Conservation (phyloP, 2,113 vertebrate genomes). For the Motacilla alba region DNA sequence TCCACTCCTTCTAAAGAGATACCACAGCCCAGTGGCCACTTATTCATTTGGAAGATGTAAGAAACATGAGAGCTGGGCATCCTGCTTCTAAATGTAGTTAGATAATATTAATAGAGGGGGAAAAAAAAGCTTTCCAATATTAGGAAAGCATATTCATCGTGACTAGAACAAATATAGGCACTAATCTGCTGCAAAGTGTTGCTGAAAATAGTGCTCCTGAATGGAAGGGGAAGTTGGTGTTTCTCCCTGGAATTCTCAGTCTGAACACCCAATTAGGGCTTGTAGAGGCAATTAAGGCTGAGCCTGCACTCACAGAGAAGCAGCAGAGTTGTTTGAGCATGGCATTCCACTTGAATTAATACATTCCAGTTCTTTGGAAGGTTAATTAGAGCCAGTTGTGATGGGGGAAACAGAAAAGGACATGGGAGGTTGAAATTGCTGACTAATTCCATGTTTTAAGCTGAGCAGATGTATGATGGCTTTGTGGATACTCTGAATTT, state of each 20-base stretch:
- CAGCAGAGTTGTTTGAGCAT: neutral
- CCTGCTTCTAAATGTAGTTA: neutral
- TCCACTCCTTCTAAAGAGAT: neutral
- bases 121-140: neutral
- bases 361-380: neutral
- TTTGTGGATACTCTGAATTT: neutral
- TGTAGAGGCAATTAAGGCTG: neutral
- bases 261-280: neutral
- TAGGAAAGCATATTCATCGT: neutral
- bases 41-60: neutral
- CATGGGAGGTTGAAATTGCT: neutral
- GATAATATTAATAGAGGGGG: neutral
- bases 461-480: neutral
- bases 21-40: rapidly evolving
- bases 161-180: neutral
- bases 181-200: neutral
- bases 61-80: neutral
- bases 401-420: neutral
- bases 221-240: neutral
- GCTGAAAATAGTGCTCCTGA: neutral
- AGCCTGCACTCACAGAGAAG: neutral
- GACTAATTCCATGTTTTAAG: neutral
- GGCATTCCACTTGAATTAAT: neutral
- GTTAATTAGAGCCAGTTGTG: constrained; percentile 7
- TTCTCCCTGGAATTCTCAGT: neutral